A percentile compares a stretch with the other conserved stretches of the same genome.
Conservation (phyloP, 2,888 invertebrate genomes). For the Mayetiola destructor region DNA sequence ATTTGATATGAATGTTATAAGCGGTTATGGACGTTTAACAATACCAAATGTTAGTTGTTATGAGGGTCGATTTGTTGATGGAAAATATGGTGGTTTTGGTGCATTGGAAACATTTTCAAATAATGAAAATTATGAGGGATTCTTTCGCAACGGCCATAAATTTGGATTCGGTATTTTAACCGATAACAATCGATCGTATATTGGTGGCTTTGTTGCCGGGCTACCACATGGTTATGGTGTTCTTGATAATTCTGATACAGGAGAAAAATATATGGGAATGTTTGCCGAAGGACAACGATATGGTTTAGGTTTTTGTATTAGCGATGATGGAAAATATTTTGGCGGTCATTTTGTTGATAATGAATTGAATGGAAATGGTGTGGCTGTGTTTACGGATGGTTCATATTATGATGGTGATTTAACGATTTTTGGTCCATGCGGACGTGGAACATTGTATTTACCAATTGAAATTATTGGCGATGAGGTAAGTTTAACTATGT, state of each 20-base stretch:
- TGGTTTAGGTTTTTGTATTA: slow-evolving; percentile 74
- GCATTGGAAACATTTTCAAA: slow-evolving; percentile 45
- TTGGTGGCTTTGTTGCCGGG: slow-evolving; percentile 76
- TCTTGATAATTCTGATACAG: slow-evolving; percentile 69
- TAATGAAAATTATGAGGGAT: slow-evolving; percentile 73
- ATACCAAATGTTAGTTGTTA: slow-evolving; percentile 44
- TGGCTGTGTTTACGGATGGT: slow-evolving; percentile 78
- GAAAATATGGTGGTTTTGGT: slow-evolving; percentile 69
- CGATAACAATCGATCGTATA: slow-evolving; percentile 69
- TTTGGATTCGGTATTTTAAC: slow-evolving; percentile 75
- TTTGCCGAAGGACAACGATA: slow-evolving; percentile 75
- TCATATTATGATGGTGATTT: slow-evolving; percentile 84
- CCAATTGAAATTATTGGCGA: slow-evolving; percentile 51
- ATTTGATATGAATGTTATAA: slow-evolving; percentile 44
- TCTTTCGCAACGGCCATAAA: slow-evolving; percentile 68
- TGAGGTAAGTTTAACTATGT: slow-evolving; percentile 20
- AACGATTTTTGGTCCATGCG: slow-evolving; percentile 60
- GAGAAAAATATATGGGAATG: slow-evolving; percentile 80
- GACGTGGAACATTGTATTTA: slow-evolving; percentile 66
- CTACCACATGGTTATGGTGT: slow-evolving; percentile 75
- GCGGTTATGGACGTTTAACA: slow-evolving; percentile 33
- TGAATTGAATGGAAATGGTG: slow-evolving; percentile 64
- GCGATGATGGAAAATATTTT: slow-evolving; percentile 79
- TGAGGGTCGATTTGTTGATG: slow-evolving; percentile 54
- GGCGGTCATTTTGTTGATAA: slow-evolving; percentile 75